Evolutionary conservation across 1,140 invertebrate species (phyloP), one percentile per base, ranked within the genome.

Genomic region (Drosophila azteca): DNA sequence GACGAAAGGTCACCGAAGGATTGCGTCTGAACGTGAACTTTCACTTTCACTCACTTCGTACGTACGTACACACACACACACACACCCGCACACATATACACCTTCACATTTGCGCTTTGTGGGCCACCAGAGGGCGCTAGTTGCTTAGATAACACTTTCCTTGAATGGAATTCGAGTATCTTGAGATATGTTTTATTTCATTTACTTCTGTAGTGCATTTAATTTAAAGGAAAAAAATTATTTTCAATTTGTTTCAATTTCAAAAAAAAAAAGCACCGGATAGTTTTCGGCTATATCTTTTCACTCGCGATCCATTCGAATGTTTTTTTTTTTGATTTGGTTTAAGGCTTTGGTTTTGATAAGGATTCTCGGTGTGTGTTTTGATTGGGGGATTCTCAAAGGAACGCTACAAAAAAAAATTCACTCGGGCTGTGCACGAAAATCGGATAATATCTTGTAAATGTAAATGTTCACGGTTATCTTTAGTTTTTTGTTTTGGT

Each of bases 71-170:
- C n/a, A n/a, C n/a, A n/a, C 58, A 57, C 49, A 55, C 55, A 75
- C 57, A 54, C 41, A 15, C 20, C 31, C 48, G 52, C 61, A 17
- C 44, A 50, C 49, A 50, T 48, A 66, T 39, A 49, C 6, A 39
- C 35, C 39, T 44, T 39, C 35, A 39, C 9, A 11, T 39, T 39
- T 39, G 35, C 3, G 35, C 13, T 39, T 39, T 11, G 35, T 20
- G 11, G 39, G 49, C 52, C 74, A 41, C 53, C 74, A 77, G 69
- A 57, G 78, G 74, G 52, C 79, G 68, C 68, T 67, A 41, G 68
- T 71, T 46, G 55, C 52, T 72, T 84, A 77, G 80, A 79, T 84
- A 84, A 84, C 80, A 76, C 80, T 76, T 64, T 70, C 49, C 50
- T 44, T 49, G 35, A 39, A 39, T 13, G 35, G 11, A 13, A 39